Conservation (phyloP, 2,113 vertebrate genomes). For the Pithys albifrons region DNA sequence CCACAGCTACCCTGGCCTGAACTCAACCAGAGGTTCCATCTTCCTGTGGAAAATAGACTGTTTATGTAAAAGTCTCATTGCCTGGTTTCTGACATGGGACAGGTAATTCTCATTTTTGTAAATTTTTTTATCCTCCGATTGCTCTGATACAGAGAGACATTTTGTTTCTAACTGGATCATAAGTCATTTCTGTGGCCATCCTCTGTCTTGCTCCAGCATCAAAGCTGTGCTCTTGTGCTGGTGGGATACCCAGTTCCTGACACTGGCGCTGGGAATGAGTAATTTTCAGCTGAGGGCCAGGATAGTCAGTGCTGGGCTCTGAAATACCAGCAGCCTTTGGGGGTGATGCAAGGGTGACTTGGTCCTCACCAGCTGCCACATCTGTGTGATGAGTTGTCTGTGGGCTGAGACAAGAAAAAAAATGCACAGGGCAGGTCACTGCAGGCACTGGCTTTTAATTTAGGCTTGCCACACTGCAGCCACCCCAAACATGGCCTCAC, state of each 20-base stretch:
- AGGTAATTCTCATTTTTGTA: background rate
- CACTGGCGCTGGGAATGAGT: background rate
- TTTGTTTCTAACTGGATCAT: background rate
- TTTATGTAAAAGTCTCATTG: background rate
- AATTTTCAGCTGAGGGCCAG: background rate
- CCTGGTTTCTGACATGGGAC: background rate
- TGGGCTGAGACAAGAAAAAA: background rate
- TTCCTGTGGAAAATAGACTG: background rate
- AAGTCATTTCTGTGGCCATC: background rate
- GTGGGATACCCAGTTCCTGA: background rate
- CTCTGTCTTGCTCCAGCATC: background rate
- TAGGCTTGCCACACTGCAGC: background rate
- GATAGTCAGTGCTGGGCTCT: fast-evolving
- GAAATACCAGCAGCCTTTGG: fast-evolving
- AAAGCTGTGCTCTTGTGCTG: background rate
- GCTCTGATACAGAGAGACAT: background rate
- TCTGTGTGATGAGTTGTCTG: background rate
- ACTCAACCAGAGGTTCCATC: background rate
- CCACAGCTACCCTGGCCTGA: background rate
- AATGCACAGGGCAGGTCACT: background rate
- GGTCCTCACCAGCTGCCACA: fast-evolving
- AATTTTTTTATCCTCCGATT: background rate
- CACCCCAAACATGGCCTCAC: background rate
- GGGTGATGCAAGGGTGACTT: fast-evolving
- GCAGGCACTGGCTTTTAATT: background rate